A percentile compares a stretch with the other conserved stretches of the same genome.
Evolutionary conservation across 2,797 vertebrate species (phyloP).

Genomic region (Distichodus sexfasciatus): DNA sequence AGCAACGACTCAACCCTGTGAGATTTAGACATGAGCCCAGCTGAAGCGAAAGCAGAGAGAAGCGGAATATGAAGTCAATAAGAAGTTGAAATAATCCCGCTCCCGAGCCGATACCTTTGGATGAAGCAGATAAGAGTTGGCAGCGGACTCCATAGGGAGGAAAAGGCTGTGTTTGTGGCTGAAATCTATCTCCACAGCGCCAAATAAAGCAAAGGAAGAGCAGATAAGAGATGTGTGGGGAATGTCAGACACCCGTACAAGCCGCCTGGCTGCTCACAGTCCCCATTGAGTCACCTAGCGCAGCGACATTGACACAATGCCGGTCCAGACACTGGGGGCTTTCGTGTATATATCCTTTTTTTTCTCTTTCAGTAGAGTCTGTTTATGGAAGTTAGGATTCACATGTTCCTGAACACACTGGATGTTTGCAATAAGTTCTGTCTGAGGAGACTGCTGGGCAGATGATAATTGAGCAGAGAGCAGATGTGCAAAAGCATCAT

Average conservation of each 20-base stretch:
- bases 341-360: background rate
- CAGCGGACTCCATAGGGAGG: conserved; percentile 22
- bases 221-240: conserved; percentile 13
- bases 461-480: no score
- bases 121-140: conserved; percentile 32
- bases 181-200: conserved; percentile 30
- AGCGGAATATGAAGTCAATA: conserved; percentile 32
- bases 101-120: conserved; percentile 31
- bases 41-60: conserved; percentile 26
- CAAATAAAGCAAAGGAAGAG: conserved; percentile 35
- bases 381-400: background rate
- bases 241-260: conserved; percentile 9
- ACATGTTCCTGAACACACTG: no score
- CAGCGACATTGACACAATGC: conserved; percentile 2
- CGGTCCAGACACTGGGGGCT: background rate
- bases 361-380: no score
- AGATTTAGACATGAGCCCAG: conserved; percentile 20
- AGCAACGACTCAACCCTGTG: background rate
- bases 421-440: no score
- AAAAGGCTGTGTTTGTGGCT: conserved; percentile 24
- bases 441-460: no score
- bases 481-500: no score
- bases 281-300: background rate
- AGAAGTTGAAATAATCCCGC: conserved; percentile 40
- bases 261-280: background rate